phyloP scores from a whole-genome alignment of 2,888 invertebrate species.

The Osmoderma eremita region DNA sequence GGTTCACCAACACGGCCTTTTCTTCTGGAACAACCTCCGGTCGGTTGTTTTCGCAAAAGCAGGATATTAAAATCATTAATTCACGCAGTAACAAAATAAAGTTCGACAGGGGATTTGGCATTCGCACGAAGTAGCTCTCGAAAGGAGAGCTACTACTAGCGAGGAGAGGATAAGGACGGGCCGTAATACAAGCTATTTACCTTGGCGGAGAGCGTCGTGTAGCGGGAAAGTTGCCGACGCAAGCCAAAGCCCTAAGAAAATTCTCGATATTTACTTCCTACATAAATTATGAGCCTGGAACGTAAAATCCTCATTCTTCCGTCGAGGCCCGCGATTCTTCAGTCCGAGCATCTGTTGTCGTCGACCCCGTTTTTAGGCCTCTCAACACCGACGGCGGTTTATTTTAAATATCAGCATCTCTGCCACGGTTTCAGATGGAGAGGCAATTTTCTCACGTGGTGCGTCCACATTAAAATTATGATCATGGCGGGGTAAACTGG shows the following conservation, averaged over 20 bases:
- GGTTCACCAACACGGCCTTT: background rate
- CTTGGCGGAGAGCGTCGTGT: background rate
- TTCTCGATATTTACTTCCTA: constrained; percentile 22
- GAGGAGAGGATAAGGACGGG: constrained; percentile 13
- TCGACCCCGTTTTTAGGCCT: background rate
- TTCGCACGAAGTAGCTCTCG: constrained; percentile 1
- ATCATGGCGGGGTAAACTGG: constrained; percentile 3
- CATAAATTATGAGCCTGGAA: constrained; percentile 36
- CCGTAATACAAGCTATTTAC: constrained; percentile 18
- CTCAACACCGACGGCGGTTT: constrained; percentile 2
- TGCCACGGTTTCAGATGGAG: constrained; percentile 10
- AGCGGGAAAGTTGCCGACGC: background rate
- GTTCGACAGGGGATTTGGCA: constrained; percentile 24
- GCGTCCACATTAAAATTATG: constrained; percentile 25
- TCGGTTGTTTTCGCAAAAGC: background rate
- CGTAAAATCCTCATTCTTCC: constrained; percentile 7
- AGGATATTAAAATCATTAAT: constrained; percentile 37
- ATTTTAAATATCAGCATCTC: constrained; percentile 32
- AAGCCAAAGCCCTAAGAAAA: background rate
- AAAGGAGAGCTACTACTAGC: too few relatives aligned
- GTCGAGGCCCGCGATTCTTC: background rate
- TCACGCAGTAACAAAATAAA: constrained; percentile 29
- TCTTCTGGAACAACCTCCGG: background rate
- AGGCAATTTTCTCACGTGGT: background rate
- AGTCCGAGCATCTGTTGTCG: background rate